Evolutionary conservation across 2,888 invertebrate genomes (phyloP).

Genomic region (Hyalella azteca): DNA sequence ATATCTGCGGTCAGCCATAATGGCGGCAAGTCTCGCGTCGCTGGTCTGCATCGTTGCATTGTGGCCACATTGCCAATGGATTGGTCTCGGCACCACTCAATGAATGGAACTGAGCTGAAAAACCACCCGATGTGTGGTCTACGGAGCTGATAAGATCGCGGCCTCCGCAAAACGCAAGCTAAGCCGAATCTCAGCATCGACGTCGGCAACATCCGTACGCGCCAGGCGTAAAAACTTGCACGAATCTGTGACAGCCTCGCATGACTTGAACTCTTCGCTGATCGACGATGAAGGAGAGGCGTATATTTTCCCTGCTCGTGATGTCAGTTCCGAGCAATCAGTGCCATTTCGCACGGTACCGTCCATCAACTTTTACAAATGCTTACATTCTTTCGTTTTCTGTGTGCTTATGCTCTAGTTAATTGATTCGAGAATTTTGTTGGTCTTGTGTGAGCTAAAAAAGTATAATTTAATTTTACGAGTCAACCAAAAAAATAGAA

Average conservation of each 20-base stretch:
- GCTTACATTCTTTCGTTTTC: no score
- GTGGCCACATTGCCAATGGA: slow-evolving; percentile 14
- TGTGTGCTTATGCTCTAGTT: no score
- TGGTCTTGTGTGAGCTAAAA: no score
- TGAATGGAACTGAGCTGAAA: slow-evolving; percentile 30
- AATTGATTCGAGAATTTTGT: no score
- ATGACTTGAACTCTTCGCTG: neutral
- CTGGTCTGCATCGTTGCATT: neutral
- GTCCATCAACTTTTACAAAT: no score
- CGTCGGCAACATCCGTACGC: no score
- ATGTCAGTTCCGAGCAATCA: no score
- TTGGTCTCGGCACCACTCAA: slow-evolving; percentile 8
- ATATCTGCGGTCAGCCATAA: no score
- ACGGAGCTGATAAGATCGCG: neutral
- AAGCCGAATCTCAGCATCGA: neutral
- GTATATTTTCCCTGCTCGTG: no score
- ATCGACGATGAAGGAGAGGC: neutral
- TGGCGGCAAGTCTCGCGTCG: neutral
- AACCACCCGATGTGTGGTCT: slow-evolving; percentile 1
- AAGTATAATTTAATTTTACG: no score
- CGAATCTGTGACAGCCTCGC: neutral
- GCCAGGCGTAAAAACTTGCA: neutral
- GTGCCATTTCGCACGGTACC: no score
- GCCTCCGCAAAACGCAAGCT: slow-evolving; percentile 2
- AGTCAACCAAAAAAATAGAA: no score